These are phyloP conservation scores for Balaenoptera acutorostrata DNA, from an alignment of 2,113 vertebrate species.

Conservation along the genomic window DNA sequence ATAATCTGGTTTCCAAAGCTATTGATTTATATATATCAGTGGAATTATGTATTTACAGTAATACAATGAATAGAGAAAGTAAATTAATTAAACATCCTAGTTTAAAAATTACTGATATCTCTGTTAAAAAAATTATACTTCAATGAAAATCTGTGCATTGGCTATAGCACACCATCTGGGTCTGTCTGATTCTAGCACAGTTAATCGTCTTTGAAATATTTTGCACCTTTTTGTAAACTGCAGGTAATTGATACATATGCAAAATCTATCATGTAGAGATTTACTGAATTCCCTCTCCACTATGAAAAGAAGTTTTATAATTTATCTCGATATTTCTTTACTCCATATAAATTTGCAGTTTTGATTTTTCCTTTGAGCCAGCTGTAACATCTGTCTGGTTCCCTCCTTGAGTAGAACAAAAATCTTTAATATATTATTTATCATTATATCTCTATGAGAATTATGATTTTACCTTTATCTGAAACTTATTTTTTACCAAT, in stretches of 20 bases:
- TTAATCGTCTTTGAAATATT: background rate
- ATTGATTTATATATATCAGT: background rate
- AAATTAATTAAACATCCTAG: background rate
- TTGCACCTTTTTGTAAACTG: background rate
- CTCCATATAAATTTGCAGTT: background rate
- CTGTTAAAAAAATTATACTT: background rate
- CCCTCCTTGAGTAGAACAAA: background rate
- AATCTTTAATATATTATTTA: background rate
- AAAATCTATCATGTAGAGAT: background rate
- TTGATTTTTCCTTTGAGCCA: background rate
- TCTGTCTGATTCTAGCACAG: background rate
- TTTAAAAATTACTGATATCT: background rate
- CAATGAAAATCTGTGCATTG: background rate
- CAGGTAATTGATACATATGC: background rate
- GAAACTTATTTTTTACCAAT: background rate
- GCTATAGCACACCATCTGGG: background rate
- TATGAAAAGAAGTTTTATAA: background rate
- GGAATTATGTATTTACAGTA: background rate
- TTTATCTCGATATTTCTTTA: background rate
- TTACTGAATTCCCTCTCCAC: background rate
- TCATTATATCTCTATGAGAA: background rate
- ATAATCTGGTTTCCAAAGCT: background rate
- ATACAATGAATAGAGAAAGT: background rate
- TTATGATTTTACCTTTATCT: background rate
- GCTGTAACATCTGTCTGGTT: background rate